A percentile compares a stretch with the other conserved stretches of the same genome.
phyloP scores from a whole-genome alignment of 2,888 invertebrate species.

The Digitonthophagus gazella region DNA sequence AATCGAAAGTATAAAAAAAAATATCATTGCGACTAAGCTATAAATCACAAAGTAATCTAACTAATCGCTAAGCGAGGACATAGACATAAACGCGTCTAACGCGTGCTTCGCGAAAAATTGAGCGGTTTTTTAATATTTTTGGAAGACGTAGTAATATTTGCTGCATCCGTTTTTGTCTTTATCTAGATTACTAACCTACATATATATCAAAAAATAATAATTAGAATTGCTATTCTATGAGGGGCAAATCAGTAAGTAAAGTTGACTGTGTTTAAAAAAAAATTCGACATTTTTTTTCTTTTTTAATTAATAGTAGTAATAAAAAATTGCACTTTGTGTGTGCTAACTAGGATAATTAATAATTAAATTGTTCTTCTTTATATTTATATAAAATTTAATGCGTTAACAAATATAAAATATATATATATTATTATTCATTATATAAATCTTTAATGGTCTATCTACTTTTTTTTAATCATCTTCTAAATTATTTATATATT shows the following conservation, averaged over 20 bases:
- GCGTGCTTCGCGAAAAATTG: slow-evolving; percentile 10
- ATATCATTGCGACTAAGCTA: slow-evolving; percentile 12
- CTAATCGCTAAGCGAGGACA: slow-evolving; percentile 38
- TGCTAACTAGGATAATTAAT: slow-evolving; percentile 22
- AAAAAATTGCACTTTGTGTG: slow-evolving; percentile 11
- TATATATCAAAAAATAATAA: slow-evolving; percentile 3
- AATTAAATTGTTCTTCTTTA: slow-evolving; percentile 18
- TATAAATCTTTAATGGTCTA: slow-evolving; percentile 27
- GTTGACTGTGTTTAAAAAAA: slow-evolving; percentile 2
- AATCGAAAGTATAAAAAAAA: neutral
- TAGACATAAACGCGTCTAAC: slow-evolving; percentile 6
- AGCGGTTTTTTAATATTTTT: slow-evolving; percentile 11
- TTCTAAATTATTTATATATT: slow-evolving; percentile 36
- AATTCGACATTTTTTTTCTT: slow-evolving; percentile 14
- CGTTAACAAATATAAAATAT: slow-evolving; percentile 42
- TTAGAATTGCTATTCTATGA: neutral
- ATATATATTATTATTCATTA: slow-evolving; percentile 31
- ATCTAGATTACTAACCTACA: slow-evolving; percentile 1
- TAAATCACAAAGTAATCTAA: slow-evolving; percentile 34
- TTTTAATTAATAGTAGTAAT: slow-evolving; percentile 4
- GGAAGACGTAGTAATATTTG: slow-evolving; percentile 44
- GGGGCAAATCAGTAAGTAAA: neutral
- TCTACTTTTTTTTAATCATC: slow-evolving; percentile 4
- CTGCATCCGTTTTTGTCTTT: slow-evolving; percentile 30
- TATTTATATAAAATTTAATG: slow-evolving; percentile 33